A percentile compares a stretch with the other conserved stretches of the same genome.
These are phyloP conservation scores for Orestias chungarensis DNA, from an alignment of 2,797 vertebrate genomes.

Conservation along the genomic window DNA sequence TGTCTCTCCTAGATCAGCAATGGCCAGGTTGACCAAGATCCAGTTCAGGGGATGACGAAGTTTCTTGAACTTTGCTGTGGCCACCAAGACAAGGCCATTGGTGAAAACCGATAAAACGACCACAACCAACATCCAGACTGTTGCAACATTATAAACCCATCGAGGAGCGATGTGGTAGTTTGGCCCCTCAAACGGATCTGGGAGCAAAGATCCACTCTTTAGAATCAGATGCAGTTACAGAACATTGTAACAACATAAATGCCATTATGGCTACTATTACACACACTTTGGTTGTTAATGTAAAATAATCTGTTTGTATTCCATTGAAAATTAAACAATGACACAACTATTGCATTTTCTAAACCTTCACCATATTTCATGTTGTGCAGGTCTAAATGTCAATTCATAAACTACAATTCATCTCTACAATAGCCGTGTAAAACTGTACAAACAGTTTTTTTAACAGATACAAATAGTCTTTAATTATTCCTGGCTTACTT, in stretches of 20 bases:
- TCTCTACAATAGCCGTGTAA: too few relatives aligned
- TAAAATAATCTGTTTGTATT: background rate
- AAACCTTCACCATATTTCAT: background rate
- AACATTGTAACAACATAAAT: background rate
- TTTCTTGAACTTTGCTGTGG: conserved; percentile 90
- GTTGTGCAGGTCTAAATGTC: background rate
- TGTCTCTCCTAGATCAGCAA: conserved; percentile 89
- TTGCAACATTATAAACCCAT: conserved; percentile 85
- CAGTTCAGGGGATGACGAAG: conserved; percentile 92
- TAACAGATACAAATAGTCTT: background rate
- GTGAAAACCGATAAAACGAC: conserved; percentile 84
- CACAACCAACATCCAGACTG: conserved; percentile 87
- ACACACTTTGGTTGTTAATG: too few relatives aligned
- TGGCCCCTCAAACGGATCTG: conserved; percentile 80
- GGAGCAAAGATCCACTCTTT: background rate
- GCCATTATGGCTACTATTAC: background rate
- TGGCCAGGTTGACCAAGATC: conserved; percentile 91
- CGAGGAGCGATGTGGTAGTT: conserved; percentile 91
- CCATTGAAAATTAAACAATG: background rate
- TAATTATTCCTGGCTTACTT: background rate
- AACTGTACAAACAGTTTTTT: background rate
- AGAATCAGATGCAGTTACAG: background rate
- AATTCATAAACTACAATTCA: background rate
- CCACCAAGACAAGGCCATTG: conserved; percentile 88
- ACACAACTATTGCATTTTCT: background rate